These are phyloP conservation scores for Candidula unifasciata DNA, from an alignment of 2,888 invertebrate species.

Conservation along the genomic window DNA sequence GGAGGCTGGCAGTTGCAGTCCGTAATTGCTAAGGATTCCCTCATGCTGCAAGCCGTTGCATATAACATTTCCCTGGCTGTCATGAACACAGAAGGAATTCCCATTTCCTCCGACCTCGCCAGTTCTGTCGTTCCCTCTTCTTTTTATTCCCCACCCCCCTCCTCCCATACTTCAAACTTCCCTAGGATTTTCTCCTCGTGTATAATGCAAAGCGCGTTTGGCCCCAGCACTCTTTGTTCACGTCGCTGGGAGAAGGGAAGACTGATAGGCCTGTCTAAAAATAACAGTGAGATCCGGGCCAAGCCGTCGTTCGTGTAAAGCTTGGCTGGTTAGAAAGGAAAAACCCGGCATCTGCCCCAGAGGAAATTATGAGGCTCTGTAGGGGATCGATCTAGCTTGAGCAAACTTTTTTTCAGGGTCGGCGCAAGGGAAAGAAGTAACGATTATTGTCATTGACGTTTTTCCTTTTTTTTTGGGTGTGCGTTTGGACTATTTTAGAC, in stretches of 20 bases:
- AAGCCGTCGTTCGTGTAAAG: conserved; percentile 29
- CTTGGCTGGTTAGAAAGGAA: conserved; percentile 44
- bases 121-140: background rate
- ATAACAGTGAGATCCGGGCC: conserved; percentile 47
- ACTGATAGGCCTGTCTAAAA: conserved; percentile 51
- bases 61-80: conserved; percentile 21
- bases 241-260: conserved; percentile 26
- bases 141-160: too few relatives aligned
- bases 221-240: conserved; percentile 48
- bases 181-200: background rate
- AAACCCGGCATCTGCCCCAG: conserved; percentile 48
- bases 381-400: background rate
- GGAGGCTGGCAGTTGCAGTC: background rate
- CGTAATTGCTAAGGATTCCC: conserved; percentile 1
- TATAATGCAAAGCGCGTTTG: background rate
- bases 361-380: conserved; percentile 46
- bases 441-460: conserved; percentile 16
- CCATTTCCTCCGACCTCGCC: conserved; percentile 9
- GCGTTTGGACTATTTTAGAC: too few relatives aligned
- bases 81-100: conserved; percentile 32
- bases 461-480: background rate
- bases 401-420: too few relatives aligned
- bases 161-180: background rate
- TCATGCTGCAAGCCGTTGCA: conserved; percentile 7
- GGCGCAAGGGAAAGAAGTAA: background rate